Percentiles rank a stretch among this genome's conserved stretches.
These are phyloP conservation scores for Hylia prasina DNA, from an alignment of 2,113 vertebrate genomes.

Conservation along the genomic window DNA sequence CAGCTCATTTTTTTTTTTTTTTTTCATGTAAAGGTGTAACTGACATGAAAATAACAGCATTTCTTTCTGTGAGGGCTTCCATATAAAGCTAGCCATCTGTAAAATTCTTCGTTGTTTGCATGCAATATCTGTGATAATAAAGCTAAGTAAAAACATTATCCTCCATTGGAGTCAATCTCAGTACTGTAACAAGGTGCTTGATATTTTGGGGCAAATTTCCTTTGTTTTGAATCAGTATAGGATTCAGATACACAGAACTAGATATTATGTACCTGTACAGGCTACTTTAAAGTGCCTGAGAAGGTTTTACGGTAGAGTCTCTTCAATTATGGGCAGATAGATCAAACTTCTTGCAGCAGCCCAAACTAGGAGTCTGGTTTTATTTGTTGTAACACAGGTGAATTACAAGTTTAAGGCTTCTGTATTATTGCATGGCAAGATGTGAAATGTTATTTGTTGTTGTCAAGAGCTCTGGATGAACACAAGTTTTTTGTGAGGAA, in stretches of 20 bases:
- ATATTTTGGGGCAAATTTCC: not conserved
- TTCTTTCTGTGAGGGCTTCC: not conserved
- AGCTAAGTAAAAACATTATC: not conserved
- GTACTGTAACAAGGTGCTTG: not conserved
- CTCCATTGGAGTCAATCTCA: not conserved
- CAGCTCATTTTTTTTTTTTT: not conserved
- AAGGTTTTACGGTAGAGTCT: not conserved
- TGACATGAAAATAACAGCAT: not conserved
- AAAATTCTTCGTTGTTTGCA: not conserved
- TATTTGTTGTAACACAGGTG: not conserved
- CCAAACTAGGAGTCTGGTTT: not conserved
- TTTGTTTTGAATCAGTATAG: not conserved
- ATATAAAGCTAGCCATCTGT: not conserved
- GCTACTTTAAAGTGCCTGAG: not conserved
- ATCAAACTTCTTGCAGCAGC: not conserved
- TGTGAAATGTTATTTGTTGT: not conserved
- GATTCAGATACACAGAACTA: not conserved
- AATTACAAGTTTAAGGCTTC: not conserved
- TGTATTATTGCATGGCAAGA: not conserved
- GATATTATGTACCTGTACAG: fast-evolving
- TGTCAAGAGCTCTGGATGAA: not conserved
- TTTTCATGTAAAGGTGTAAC: not conserved
- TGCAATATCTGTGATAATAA: not conserved
- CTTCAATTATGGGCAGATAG: not conserved
- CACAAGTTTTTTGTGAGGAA: not conserved